Base-by-base conservation (phyloP, 2,113 vertebrate species). In the Toxostoma redivivum region DNA sequence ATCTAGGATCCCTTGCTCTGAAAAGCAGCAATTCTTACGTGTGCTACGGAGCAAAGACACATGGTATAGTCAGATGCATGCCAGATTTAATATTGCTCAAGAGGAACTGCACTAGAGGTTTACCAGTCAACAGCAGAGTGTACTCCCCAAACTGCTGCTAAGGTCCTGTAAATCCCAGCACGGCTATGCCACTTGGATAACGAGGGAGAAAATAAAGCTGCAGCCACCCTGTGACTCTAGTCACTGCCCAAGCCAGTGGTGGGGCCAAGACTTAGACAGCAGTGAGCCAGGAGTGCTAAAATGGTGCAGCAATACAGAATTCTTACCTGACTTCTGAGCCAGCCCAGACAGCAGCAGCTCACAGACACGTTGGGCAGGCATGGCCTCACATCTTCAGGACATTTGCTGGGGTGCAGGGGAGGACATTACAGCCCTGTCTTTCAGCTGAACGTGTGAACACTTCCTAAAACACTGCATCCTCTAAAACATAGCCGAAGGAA, bases 381-480 rank as follows among this genome's bases (percentile, higher is more conserved):
- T 0, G 0, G 57, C 65, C 61, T 72, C 61, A 62, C 60, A 27
- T 27, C 56, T 42, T 61, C 1, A 0, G 8, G 47, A 2, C 24
- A 28, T 56, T 42, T 60, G 27, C 90, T 37, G 40, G 40, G 33
- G 31, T 50, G 72, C 65, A 90, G 50, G 8, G 30, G 40, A 69
- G 47, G 61, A 72, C 27, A 25, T 15, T 21, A 51, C 44, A 88
- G 58, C 58, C 50, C 45, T 47, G 9, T 8, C 76, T 45, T 30
- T 57, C 67, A 76, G 66, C 31, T 65, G 37, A 73, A 9, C 0
- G 0, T 30, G n/a, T 12, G 24, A 51, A 30, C 60, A 4, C 33
- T 80, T 40, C 42, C 79, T 70, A 42, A 70, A 86, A 65, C 42
- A 45, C 45, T 30, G 10, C 0, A 7, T 45, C 61, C 77, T 73